Percentiles rank a stretch among this genome's conserved stretches.
Conservation (phyloP, 2,888 invertebrate genomes). For the Polyommatus icarus region DNA sequence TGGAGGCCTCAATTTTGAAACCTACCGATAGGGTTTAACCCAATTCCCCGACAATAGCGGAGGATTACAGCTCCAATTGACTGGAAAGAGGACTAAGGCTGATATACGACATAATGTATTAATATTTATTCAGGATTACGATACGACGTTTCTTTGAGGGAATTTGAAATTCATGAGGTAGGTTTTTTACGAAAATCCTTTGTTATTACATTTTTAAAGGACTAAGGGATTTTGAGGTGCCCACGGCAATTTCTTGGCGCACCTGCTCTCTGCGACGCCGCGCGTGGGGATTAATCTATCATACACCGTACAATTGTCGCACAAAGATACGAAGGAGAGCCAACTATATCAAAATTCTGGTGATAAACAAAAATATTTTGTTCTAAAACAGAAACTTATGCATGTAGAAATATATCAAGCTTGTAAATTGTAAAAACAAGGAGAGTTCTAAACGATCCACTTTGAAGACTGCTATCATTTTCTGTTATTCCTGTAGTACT, state of each 20-base stretch:
- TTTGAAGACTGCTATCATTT: too few relatives aligned
- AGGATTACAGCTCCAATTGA: conserved; percentile 3
- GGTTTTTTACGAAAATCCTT: not conserved
- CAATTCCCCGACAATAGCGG: not conserved
- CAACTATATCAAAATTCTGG: not conserved
- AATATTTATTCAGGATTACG: conserved; percentile 13
- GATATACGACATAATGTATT: conserved; percentile 12
- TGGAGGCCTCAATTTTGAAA: not conserved
- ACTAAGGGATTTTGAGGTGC: conserved; percentile 8
- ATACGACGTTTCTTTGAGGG: not conserved
- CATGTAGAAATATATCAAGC: too few relatives aligned
- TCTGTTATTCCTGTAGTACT: too few relatives aligned
- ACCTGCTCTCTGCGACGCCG: not conserved
- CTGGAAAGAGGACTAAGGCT: not conserved
- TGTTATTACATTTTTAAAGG: conserved; percentile 1
- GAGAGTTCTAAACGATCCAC: too few relatives aligned
- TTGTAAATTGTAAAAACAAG: too few relatives aligned
- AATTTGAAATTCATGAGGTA: conserved; percentile 15
- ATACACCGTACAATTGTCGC: not conserved
- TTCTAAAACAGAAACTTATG: too few relatives aligned
- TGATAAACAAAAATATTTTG: not conserved
- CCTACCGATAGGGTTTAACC: conserved; percentile 9
- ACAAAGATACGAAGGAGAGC: not conserved
- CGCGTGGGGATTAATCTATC: not conserved
- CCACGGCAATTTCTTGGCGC: not conserved